Base-by-base conservation (phyloP, 2,797 vertebrate species). In the Nyctalus aviator region DNA sequence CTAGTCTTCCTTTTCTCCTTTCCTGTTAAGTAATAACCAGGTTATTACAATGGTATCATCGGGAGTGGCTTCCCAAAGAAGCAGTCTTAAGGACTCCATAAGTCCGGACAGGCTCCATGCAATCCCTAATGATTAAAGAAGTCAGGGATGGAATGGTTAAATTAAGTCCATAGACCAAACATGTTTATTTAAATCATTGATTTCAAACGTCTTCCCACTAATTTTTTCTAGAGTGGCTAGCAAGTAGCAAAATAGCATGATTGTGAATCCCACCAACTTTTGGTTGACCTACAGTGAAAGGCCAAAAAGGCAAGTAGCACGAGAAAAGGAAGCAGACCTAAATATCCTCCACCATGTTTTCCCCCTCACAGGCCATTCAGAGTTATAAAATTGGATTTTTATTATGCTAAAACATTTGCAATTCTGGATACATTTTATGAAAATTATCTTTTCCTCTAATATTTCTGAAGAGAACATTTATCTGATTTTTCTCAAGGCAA, bases 401-500 rank as follows among this genome's bases (percentile, higher is more conserved):
- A 3, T 10, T 50, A 73, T 78, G 53, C 7, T 37, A 30, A 35
- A 35, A 46, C 69, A 64, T 84, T 90, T 84, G 78, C 14, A 88
- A 64, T 73, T 94, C 41, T 81, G 23, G 13, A 32, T 53, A 69
- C 48, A 79, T 69, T 68, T 95, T 82, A 57, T 68, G 21, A 35
- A 95, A 83, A 62, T 84, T 25, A 57, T 37, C 14, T 77, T 57
- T 85, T 92, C 25, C 35, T 77, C 25, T 50, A 50, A 73, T 93
- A 69, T 71, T 64, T 81, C 68, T 78, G 32, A 92, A 76, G 21
- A 41, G 25, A 46, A 91, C 66, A 37, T 71, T 46, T 50, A 64
- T 77, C 48, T 93, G 83, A 57, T 86, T 78, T 95, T 95, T 85
- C 75, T 88, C 79, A 89, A 92, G 41, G 35, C 8, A 88, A 71